A percentile compares a stretch with the other conserved stretches of the same genome.
phyloP scores from a whole-genome alignment of 1,140 invertebrate genomes.

The Cyclargus thomasi region DNA sequence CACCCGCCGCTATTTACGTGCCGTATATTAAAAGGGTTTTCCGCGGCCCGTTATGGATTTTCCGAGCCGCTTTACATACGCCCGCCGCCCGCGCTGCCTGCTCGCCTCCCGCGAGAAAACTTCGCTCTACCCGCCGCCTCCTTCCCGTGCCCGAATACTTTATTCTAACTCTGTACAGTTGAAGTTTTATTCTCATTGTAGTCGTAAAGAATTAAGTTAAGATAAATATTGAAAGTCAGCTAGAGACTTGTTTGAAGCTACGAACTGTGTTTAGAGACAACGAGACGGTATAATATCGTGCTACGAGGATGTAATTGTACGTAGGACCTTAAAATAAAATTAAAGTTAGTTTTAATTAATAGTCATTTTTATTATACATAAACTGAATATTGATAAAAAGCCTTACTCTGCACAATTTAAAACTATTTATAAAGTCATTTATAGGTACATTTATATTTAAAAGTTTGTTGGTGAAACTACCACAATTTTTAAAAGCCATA shows the following conservation, averaged over 20 bases:
- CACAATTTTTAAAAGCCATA: too few relatives aligned
- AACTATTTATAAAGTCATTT: too few relatives aligned
- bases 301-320: too few relatives aligned
- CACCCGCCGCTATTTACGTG: slow-evolving; percentile 61
- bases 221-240: too few relatives aligned
- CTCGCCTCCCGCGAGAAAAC: slow-evolving; percentile 7
- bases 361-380: too few relatives aligned
- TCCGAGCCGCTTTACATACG: slow-evolving; percentile 64
- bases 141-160: neutral
- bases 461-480: too few relatives aligned
- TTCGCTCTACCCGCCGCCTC: neutral
- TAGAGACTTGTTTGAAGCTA: neutral
- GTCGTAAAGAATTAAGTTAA: neutral
- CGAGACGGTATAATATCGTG: neutral
- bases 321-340: too few relatives aligned
- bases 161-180: neutral
- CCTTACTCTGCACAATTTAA: too few relatives aligned
- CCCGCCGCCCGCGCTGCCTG: slow-evolving; percentile 11
- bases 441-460: too few relatives aligned
- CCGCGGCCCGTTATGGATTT: slow-evolving; percentile 70
- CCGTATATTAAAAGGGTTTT: slow-evolving; percentile 73
- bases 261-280: neutral
- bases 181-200: neutral
- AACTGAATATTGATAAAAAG: too few relatives aligned
- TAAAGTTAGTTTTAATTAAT: too few relatives aligned